Evolutionary conservation across 2,797 vertebrate species (phyloP), one percentile per base, ranked within the genome.

Genomic region (Lacerta bilineata): DNA sequence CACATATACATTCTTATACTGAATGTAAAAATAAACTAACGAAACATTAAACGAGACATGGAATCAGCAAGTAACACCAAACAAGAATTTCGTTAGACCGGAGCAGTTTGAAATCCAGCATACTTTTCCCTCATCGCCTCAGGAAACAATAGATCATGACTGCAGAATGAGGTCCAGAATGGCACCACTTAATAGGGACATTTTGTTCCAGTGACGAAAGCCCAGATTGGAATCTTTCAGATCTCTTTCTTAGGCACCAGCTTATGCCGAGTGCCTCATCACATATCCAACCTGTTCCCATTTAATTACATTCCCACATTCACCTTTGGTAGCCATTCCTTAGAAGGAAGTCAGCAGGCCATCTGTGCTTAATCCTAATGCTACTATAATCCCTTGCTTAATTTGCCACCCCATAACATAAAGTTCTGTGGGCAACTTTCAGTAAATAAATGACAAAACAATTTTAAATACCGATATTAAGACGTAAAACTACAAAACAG

Each of bases 221-320:
- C 7, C 25, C 41, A 36, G 27, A 81, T 66, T 66, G 17, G 77
- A 68, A 29, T 33, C n/a, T 76, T 85, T 85, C 88, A 81, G 13
- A 69, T 76, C 61, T 50, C 43, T 81, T 55, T 69, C 83, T 75
- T 29, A 84, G 33, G 36, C 69, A 55, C 41, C 75, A 85, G 78
- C 25, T 89, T 83, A 76, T 15, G 11, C n/a, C 2, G 8, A 55
- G 43, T 66, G 75, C 23, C 77, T 80, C 55, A 55, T 23, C 20
- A 64, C 9, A 33, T n/a, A 64, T n/a, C 43, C 71, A 68, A 39
- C 72, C 39, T 10, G 46, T 85, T 59, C 33, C 33, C n/a, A 39
- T 81, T 85, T 81, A 50, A 81, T n/a, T 41, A 83, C 25, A 68
- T 17, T 29, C 64, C 80, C 61, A 41, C 6, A 33, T 68, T 84